phyloP scores from a whole-genome alignment of 1,140 invertebrate species.

The Leptinotarsa undecemlineata region DNA sequence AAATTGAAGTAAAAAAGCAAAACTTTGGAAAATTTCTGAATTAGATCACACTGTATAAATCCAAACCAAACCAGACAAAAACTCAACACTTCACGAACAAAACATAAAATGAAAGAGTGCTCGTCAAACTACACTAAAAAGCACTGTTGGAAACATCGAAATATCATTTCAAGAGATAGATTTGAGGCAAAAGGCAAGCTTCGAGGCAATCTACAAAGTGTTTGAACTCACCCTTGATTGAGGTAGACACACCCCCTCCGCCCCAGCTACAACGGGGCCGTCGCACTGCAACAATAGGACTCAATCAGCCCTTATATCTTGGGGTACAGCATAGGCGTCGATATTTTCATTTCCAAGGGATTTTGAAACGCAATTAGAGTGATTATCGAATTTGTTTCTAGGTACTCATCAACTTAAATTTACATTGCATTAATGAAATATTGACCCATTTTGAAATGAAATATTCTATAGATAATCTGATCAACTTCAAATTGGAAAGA shows the following conservation, averaged over 20 bases:
- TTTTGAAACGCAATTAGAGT: no score
- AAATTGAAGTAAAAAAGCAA: no score
- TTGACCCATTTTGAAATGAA: no score
- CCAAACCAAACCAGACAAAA: no score
- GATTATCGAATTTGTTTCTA: no score
- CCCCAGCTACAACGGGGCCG: conserved; percentile 49
- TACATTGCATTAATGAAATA: no score
- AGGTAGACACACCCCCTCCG: conserved; percentile 52
- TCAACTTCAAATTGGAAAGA: no score
- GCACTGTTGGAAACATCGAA: neutral
- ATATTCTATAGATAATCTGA: no score
- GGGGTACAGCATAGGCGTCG: neutral
- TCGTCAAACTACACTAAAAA: neutral
- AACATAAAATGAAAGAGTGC: neutral
- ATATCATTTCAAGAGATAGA: neutral
- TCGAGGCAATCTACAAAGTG: conserved; percentile 23
- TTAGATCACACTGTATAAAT: no score
- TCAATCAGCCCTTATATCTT: conserved; percentile 19
- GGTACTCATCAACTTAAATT: no score
- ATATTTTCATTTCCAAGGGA: no score
- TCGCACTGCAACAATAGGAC: conserved; percentile 51
- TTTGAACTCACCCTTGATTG: conserved; percentile 53
- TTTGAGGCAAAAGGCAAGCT: conserved; percentile 5
- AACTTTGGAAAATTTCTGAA: no score
- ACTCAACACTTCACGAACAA: neutral